Evolutionary conservation across 2,888 invertebrate genomes (phyloP).

Genomic region (Hedychridium roseum): DNA sequence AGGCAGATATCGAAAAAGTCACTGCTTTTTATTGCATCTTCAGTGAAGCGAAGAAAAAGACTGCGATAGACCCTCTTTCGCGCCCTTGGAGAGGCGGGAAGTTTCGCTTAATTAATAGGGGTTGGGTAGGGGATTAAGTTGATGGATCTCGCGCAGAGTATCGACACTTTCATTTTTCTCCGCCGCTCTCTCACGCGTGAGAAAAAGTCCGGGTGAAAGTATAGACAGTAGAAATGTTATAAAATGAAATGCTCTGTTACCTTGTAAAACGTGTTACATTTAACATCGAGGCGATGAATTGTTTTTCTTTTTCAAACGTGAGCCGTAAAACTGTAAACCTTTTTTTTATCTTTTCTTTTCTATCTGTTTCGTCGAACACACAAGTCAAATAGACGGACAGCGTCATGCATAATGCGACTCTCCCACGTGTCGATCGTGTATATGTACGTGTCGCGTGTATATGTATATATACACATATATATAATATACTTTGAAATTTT

Average conservation of each 20-base stretch:
- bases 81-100: no score
- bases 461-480: no score
- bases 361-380: conserved; percentile 21
- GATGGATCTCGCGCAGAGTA: conserved; percentile 1
- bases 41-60: no score
- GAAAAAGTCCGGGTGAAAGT: conserved; percentile 40
- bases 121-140: no score
- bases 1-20: conserved; percentile 10
- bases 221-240: conserved; percentile 46
- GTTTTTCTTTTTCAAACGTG: conserved; percentile 33
- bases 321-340: conserved; percentile 34
- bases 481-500: no score
- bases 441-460: no score
- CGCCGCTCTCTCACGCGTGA: no score
- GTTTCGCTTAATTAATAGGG: no score
- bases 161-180: conserved; percentile 4
- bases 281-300: conserved; percentile 48
- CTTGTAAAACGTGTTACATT: conserved; percentile 50
- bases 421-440: no score
- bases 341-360: conserved; percentile 9
- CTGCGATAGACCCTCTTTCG: no score
- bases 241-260: conserved; percentile 51
- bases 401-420: conserved; percentile 5
- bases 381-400: conserved; percentile 7
- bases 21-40: conserved; percentile 9